phyloP scores from a whole-genome alignment of 2,888 invertebrate genomes.

The Sycophila texana region DNA sequence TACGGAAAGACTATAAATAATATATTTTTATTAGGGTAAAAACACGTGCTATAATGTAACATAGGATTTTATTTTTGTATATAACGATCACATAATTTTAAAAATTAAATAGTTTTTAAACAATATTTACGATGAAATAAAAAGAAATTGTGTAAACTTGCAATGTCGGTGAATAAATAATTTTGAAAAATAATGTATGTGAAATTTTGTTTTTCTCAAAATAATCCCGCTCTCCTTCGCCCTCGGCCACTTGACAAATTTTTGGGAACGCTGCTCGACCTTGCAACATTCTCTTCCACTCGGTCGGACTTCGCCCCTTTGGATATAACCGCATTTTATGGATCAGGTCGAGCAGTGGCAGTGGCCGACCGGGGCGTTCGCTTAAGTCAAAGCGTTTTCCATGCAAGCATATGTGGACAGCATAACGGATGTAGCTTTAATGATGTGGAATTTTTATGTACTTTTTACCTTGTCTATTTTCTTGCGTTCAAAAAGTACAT shows the following conservation, averaged over 20 bases:
- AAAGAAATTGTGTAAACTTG: too few relatives aligned
- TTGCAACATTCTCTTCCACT: slow-evolving; percentile 32
- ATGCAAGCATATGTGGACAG: not conserved
- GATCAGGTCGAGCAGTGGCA: slow-evolving; percentile 16
- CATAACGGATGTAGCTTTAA: slow-evolving; percentile 1
- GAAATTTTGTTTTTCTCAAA: not conserved
- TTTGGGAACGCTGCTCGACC: slow-evolving; percentile 8
- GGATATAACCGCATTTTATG: slow-evolving; percentile 39
- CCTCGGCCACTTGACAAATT: not conserved
- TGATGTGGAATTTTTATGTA: slow-evolving; percentile 3
- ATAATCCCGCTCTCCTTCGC: too few relatives aligned
- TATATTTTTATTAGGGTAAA: too few relatives aligned
- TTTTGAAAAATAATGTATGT: not conserved
- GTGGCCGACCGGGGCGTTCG: not conserved
- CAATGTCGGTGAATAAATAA: not conserved
- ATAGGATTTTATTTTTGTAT: too few relatives aligned
- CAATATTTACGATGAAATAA: too few relatives aligned
- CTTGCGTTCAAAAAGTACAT: too few relatives aligned
- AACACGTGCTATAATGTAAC: too few relatives aligned
- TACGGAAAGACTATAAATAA: too few relatives aligned
- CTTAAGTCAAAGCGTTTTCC: slow-evolving; percentile 9
- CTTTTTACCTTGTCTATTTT: too few relatives aligned
- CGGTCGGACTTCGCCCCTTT: slow-evolving; percentile 26
- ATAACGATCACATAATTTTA: too few relatives aligned
- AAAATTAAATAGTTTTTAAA: too few relatives aligned